These are phyloP conservation scores for Caenorhabditis imperialis DNA, from an alignment of 2,888 invertebrate species.

Conservation along the genomic window DNA sequence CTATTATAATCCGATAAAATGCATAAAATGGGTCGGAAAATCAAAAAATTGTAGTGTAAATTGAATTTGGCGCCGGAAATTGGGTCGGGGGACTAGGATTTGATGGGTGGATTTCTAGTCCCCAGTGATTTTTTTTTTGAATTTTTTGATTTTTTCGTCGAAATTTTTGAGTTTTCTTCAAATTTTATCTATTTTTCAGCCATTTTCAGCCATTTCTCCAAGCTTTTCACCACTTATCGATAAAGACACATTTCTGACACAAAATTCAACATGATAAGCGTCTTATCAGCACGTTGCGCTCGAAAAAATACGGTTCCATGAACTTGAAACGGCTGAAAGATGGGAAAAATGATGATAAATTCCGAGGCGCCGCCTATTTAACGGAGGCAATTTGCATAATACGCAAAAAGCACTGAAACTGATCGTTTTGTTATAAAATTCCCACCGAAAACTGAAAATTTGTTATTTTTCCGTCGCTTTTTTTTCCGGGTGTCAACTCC, in stretches of 20 bases:
- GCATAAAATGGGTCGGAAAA: background rate
- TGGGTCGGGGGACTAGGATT: background rate
- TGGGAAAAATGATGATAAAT: background rate
- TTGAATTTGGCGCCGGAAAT: background rate
- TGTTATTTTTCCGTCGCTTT: background rate
- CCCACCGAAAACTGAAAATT: no score
- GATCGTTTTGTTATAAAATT: no score
- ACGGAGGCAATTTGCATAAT: slow-evolving; percentile 11
- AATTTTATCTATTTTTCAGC: background rate
- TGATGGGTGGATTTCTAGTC: background rate
- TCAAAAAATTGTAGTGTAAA: background rate
- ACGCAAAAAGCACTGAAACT: background rate
- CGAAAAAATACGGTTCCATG: slow-evolving; percentile 12
- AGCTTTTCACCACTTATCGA: background rate
- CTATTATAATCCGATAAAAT: background rate
- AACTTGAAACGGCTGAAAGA: background rate
- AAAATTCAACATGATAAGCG: background rate
- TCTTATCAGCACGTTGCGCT: background rate
- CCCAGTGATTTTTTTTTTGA: background rate
- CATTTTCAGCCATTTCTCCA: background rate
- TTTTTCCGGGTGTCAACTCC: background rate
- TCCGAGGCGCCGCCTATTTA: background rate
- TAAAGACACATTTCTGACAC: background rate
- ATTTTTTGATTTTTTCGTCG: background rate
- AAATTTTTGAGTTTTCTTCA: background rate